Base-by-base conservation (phyloP, 2,888 invertebrate species). In the Drosophila diplacantha region DNA sequence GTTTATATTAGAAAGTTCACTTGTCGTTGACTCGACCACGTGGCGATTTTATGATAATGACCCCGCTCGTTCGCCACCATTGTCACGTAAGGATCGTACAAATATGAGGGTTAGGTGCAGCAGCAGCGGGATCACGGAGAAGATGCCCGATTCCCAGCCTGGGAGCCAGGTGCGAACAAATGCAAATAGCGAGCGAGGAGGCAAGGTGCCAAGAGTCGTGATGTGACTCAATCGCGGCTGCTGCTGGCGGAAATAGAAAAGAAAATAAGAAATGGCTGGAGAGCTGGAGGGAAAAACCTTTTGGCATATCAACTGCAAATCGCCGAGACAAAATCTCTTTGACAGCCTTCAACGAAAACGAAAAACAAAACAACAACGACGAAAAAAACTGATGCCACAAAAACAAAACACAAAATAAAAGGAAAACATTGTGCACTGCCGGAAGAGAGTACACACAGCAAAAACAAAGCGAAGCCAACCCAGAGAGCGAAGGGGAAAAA, bases 1-100 rank as follows among this genome's bases (percentile, higher is more conserved):
- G 59, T 20, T 43, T 24, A 37, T 59, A 59, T 59, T 59, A 59
- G 58, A 59, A 59, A 59, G 58, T 59, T 44, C 24, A 39, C 63
- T 46, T 49, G 35, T 38, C 18, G 26, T 14, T 53, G 69, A 66
- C 71, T 73, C 53, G 53, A 69, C 74, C 78, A 75, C 78, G 78
- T 83, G 83, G 71, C 68, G 79, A 71, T 70, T 76, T 81, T 79
- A 79, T 83, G 79, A 76, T 78, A 81, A 81, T 78, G 55, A 53
- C 41, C 59, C 31, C 32, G 29, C 37, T 35, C 12, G 18, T 16
- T 53, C 32, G 50, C 18, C 38, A 29, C 46, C 49, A 49, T 70
- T 68, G 81, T 78, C 83, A 83, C 75, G 83, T 72, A 73, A 74
- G 68, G 71, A 73, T 68, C 58, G 68, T 50, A 72, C 72, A 79